Evolutionary conservation across 1,140 invertebrate genomes (phyloP).

Genomic region (Drosophila parabipectinata): DNA sequence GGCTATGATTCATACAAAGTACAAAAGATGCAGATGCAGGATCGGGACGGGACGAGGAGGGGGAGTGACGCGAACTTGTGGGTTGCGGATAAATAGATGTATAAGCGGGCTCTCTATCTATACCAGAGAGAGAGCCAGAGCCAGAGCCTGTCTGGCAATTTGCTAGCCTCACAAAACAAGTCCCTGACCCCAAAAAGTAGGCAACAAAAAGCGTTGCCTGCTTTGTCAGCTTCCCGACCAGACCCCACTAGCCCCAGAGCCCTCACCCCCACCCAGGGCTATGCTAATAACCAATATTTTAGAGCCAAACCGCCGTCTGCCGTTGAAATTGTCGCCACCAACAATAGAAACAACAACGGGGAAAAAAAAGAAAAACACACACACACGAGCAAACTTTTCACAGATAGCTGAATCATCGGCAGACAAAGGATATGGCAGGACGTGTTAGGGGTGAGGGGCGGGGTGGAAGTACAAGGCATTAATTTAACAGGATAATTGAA

Average conservation of each 20-base stretch:
- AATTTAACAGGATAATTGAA: conserved; percentile 69
- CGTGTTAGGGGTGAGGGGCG: conserved; percentile 7
- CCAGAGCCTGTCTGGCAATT: conserved; percentile 43
- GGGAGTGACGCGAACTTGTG: conserved; percentile 26
- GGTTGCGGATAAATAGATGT: conserved; percentile 70
- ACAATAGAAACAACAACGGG: conserved; percentile 24
- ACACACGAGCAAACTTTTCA: conserved; percentile 13
- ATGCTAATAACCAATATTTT: conserved; percentile 80
- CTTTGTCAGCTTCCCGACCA: conserved; percentile 62
- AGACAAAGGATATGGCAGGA: conserved; percentile 21
- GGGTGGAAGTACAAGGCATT: conserved; percentile 40
- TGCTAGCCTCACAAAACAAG: conserved; percentile 70
- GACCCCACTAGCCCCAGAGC: background rate
- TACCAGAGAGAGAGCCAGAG: background rate
- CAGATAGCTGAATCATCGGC: conserved; percentile 54
- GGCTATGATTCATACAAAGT: conserved; percentile 71
- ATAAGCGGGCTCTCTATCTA: conserved; percentile 57
- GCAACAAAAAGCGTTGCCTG: conserved; percentile 72
- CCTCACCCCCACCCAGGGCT: conserved; percentile 22
- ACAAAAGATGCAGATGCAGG: conserved; percentile 64
- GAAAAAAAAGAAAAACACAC: conserved; percentile 10
- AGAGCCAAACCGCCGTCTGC: conserved; percentile 64
- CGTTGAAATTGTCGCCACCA: conserved; percentile 60
- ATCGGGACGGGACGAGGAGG: background rate
- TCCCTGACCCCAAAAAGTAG: conserved; percentile 78